phyloP scores from a whole-genome alignment of 2,888 invertebrate genomes.

The Tachystola acroxantha region DNA sequence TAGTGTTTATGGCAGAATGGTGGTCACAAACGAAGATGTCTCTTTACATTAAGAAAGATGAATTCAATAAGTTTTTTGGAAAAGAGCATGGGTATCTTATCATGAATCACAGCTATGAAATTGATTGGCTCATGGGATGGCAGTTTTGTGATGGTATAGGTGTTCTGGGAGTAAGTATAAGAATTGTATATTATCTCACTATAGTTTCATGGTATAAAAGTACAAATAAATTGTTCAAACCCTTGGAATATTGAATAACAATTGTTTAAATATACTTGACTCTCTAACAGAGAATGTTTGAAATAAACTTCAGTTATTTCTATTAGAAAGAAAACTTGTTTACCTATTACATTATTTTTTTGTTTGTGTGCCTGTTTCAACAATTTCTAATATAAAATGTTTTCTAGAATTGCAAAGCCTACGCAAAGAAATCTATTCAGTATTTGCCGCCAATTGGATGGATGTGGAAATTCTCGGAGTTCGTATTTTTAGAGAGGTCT shows the following conservation, averaged over 20 bases:
- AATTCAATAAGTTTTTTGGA: slow-evolving; percentile 87
- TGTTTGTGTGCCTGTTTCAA: too few relatives aligned
- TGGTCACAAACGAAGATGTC: slow-evolving; percentile 88
- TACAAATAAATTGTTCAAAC: too few relatives aligned
- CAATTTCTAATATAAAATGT: too few relatives aligned
- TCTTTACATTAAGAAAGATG: slow-evolving; percentile 87
- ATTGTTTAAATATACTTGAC: too few relatives aligned
- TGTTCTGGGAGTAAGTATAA: slow-evolving; percentile 86
- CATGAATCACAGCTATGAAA: slow-evolving; percentile 97
- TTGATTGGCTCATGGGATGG: slow-evolving; percentile 98
- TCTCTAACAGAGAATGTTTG: too few relatives aligned
- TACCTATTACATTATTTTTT: too few relatives aligned
- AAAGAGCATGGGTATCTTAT: slow-evolving; percentile 93
- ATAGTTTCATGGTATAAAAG: too few relatives aligned
- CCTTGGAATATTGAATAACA: too few relatives aligned
- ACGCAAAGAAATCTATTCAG: slow-evolving; percentile 94
- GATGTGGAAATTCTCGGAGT: slow-evolving; percentile 97
- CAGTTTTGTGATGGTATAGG: slow-evolving; percentile 88
- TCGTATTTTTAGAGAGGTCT: slow-evolving; percentile 94
- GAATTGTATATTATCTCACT: slow-evolving; percentile 1
- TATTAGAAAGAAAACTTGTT: too few relatives aligned
- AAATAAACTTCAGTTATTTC: too few relatives aligned
- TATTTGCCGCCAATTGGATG: slow-evolving; percentile 96
- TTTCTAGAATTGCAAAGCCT: slow-evolving; percentile 94
- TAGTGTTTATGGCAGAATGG: slow-evolving; percentile 96